phyloP scores from a whole-genome alignment of 2,888 invertebrate genomes.

The Phlogophora meticulosa region DNA sequence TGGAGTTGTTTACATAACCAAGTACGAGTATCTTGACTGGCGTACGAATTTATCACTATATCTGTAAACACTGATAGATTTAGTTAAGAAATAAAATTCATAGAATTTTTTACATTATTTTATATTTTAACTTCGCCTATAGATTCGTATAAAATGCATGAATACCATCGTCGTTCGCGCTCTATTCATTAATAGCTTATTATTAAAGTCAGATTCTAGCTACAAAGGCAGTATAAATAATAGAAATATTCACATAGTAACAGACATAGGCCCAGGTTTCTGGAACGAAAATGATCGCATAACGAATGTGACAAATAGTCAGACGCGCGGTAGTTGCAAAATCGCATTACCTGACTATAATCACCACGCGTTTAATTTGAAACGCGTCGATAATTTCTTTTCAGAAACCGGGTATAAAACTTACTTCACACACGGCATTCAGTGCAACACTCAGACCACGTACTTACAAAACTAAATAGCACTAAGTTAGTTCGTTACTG shows the following conservation, averaged over 20 bases:
- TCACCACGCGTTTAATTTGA: too few relatives aligned
- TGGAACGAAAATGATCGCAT: too few relatives aligned
- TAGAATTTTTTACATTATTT: constrained; percentile 65
- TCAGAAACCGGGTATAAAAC: constrained; percentile 44
- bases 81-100: constrained; percentile 47
- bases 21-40: neutral
- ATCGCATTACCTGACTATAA: too few relatives aligned
- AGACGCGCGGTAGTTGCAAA: too few relatives aligned
- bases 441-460: constrained; percentile 74
- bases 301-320: too few relatives aligned
- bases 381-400: too few relatives aligned
- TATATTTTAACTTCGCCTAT: constrained; percentile 77
- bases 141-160: constrained; percentile 86
- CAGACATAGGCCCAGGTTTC: constrained; percentile 41
- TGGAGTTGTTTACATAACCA: neutral
- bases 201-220: constrained; percentile 71
- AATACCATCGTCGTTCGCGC: constrained; percentile 77
- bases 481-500: constrained; percentile 59
- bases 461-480: constrained; percentile 69
- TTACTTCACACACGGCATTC: constrained; percentile 69
- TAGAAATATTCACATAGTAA: constrained; percentile 70
- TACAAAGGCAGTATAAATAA: constrained; percentile 73
- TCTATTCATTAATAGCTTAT: constrained; percentile 74
- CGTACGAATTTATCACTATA: neutral
- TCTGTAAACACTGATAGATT: constrained; percentile 22